Percentiles rank a stretch among this genome's conserved stretches.
Evolutionary conservation across 2,888 invertebrate species (phyloP).

Genomic region (Elegia similella): DNA sequence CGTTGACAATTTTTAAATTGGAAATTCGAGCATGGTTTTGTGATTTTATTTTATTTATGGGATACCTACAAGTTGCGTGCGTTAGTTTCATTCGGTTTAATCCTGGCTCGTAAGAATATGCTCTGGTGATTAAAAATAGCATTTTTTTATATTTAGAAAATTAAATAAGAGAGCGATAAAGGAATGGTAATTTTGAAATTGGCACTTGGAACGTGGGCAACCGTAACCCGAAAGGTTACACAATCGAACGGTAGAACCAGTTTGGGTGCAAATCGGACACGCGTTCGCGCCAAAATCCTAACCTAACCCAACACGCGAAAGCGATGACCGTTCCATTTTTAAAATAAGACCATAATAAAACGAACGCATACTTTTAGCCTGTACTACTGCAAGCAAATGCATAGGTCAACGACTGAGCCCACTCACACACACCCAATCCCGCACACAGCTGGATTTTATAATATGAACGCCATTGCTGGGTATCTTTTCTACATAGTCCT

Average conservation of each 20-base stretch:
- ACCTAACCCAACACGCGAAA: conserved; percentile 73
- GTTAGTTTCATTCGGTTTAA: too few relatives aligned
- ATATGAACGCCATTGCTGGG: conserved; percentile 24
- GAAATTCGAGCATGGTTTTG: conserved; percentile 20
- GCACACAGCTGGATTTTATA: conserved; percentile 44
- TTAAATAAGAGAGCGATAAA: too few relatives aligned
- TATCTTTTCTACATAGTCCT: conserved; percentile 50
- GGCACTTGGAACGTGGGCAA: conserved; percentile 23
- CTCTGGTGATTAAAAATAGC: too few relatives aligned
- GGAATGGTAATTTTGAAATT: conserved; percentile 25
- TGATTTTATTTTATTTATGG: too few relatives aligned
- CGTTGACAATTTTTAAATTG: conserved; percentile 21
- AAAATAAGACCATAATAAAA: conserved; percentile 81
- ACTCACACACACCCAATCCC: conserved; percentile 52
- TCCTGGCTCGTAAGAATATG: too few relatives aligned
- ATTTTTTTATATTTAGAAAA: too few relatives aligned
- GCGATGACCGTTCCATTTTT: conserved; percentile 73
- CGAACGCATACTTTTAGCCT: conserved; percentile 81
- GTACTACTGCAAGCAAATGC: conserved; percentile 79
- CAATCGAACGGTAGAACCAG: conserved; percentile 27
- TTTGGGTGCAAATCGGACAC: conserved; percentile 33
- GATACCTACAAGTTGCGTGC: too few relatives aligned
- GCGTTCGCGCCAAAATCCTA: conserved; percentile 44
- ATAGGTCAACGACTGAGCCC: conserved; percentile 69
- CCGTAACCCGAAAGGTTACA: conserved; percentile 32